Evolutionary conservation across 2,797 vertebrate genomes (phyloP).

Genomic region (Hypotaenidia philippensis): DNA sequence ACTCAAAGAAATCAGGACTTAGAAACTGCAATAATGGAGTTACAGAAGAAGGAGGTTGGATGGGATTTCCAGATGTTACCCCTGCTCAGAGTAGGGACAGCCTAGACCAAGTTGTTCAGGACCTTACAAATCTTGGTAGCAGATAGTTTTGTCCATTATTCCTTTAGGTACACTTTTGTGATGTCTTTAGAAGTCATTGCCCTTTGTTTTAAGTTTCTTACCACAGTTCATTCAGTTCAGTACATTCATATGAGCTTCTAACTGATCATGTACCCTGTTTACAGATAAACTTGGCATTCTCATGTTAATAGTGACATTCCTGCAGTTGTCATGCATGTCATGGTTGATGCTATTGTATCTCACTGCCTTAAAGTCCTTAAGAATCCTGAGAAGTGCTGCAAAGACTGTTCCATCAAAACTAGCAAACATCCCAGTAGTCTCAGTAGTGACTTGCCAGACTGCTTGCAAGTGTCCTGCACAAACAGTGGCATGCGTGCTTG

Average conservation of each 20-base stretch:
- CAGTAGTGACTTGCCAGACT: neutral
- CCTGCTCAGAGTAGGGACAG: neutral
- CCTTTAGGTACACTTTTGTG: neutral
- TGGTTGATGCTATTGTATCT: neutral
- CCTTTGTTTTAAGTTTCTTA: neutral
- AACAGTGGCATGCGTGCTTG: neutral
- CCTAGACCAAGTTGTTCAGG: neutral
- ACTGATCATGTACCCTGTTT: neutral
- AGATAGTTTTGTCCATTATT: neutral
- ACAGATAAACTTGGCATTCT: neutral
- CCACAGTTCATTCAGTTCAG: neutral
- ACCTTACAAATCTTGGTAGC: neutral
- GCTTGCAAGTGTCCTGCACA: neutral
- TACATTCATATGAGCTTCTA: neutral
- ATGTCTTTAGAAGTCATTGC: neutral
- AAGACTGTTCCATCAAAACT: neutral
- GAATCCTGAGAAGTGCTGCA: neutral
- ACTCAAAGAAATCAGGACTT: neutral
- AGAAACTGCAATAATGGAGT: neutral
- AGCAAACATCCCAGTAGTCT: neutral
- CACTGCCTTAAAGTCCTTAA: neutral
- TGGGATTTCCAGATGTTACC: neutral
- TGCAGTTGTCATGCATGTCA: neutral
- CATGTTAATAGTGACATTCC: neutral
- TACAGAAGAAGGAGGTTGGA: neutral